Evolutionary conservation across 2,113 vertebrate genomes (phyloP).

Genomic region (Gymnarchus niloticus): DNA sequence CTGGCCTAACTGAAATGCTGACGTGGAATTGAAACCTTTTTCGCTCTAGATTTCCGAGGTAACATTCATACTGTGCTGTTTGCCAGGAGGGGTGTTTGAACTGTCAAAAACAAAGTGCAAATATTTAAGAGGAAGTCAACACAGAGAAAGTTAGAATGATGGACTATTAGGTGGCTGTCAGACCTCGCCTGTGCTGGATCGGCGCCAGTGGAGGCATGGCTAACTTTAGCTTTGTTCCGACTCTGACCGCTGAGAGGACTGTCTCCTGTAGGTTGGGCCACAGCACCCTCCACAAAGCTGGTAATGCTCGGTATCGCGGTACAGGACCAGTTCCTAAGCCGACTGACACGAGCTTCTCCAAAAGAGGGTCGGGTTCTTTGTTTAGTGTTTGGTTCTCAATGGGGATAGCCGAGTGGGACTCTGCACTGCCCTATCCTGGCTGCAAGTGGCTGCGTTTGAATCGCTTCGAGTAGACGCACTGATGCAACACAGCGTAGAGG

Average conservation of each 20-base stretch:
- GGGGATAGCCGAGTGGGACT: not conserved
- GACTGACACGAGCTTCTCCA: not conserved
- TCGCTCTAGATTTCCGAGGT: not conserved
- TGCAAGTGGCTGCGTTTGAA: not conserved
- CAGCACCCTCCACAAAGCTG: not conserved
- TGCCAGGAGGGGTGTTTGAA: not conserved
- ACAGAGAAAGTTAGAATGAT: not conserved
- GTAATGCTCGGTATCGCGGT: slow-evolving; percentile 27
- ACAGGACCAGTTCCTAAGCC: slow-evolving; percentile 26
- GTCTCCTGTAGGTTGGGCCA: slow-evolving; percentile 10
- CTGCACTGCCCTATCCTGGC: not conserved
- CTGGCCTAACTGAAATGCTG: not conserved
- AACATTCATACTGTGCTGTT: not conserved
- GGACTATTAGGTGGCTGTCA: not conserved
- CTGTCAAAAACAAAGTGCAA: not conserved
- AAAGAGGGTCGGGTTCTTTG: not conserved
- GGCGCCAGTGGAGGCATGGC: not conserved
- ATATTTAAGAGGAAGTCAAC: not conserved
- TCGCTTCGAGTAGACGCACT: not conserved
- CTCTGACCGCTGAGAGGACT: slow-evolving; percentile 14
- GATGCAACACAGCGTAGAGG: not conserved
- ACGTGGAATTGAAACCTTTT: not conserved
- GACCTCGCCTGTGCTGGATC: not conserved
- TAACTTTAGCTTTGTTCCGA: not conserved
- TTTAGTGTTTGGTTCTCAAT: not conserved